These are phyloP conservation scores for Acanthaster planci DNA, from an alignment of 35 echinoderm and acorn worm species.

Conservation along the genomic window DNA sequence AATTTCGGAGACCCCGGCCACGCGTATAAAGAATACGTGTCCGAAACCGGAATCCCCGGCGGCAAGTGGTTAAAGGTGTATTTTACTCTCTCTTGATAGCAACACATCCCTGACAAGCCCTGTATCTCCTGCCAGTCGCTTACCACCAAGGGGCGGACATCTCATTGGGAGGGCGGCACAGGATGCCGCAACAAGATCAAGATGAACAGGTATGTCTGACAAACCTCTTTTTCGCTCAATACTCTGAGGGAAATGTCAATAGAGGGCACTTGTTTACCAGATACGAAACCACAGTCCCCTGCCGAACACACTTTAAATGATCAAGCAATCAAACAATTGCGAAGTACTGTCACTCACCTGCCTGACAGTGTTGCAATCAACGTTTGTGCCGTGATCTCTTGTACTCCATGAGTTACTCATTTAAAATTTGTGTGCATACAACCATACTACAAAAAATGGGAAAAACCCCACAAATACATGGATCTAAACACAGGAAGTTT, in stretches of 20 bases:
- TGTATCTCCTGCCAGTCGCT: constrained; percentile 67
- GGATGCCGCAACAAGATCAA: constrained; percentile 86
- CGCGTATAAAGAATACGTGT: no score
- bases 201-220: constrained; percentile 85
- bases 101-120: constrained; percentile 74
- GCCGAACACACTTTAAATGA: not conserved
- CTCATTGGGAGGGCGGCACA: constrained; percentile 91
- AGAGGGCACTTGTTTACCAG: not conserved
- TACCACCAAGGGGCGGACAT: constrained; percentile 66
- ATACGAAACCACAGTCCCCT: not conserved
- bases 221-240: not conserved
- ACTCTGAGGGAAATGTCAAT: not conserved
- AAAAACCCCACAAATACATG: no score
- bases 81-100: constrained; percentile 30
- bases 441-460: no score
- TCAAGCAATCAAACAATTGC: no score
- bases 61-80: not conserved
- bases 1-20: no score
- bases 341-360: no score
- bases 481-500: no score
- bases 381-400: no score
- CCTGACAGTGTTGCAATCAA: no score
- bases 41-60: no score
- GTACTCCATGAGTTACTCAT: no score
- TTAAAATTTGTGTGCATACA: no score